phyloP scores from a whole-genome alignment of 2,113 vertebrate genomes.

The Lota lota region DNA sequence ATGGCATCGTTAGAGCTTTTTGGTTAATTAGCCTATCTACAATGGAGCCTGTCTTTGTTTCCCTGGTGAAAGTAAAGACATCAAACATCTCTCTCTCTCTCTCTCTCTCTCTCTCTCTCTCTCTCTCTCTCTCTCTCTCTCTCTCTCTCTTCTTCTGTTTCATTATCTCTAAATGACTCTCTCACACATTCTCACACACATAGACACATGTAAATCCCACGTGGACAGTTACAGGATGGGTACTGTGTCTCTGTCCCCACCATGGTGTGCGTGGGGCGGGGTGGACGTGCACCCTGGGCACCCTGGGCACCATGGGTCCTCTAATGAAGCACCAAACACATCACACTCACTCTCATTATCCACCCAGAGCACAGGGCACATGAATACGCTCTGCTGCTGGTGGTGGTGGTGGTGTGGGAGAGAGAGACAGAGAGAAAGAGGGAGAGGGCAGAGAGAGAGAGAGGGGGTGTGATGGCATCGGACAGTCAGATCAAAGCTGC shows the following conservation, averaged over 20 bases:
- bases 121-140: conserved; percentile 21
- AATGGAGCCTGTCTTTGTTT: conserved; percentile 86
- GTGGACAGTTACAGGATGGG: too few species aligned
- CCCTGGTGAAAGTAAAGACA: conserved; percentile 82
- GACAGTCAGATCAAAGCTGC: conserved; percentile 75
- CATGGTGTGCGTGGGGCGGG: neutral
- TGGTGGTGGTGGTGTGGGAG: conserved; percentile 19
- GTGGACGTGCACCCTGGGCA: neutral
- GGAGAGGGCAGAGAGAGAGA: conserved; percentile 3
- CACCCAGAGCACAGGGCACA: conserved; percentile 36
- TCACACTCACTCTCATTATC: conserved; percentile 50
- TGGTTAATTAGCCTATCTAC: conserved; percentile 89
- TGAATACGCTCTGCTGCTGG: conserved; percentile 31
- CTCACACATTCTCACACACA: neutral
- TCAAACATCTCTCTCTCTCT: conserved; percentile 69
- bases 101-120: conserved; percentile 11
- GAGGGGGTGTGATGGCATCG: conserved; percentile 65
- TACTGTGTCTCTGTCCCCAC: neutral
- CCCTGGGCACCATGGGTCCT: conserved; percentile 15
- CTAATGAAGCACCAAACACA: conserved; percentile 61
- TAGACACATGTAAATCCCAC: too few species aligned
- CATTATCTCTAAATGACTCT: conserved; percentile 21
- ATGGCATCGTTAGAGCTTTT: conserved; percentile 78
- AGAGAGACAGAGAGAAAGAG: too few species aligned
- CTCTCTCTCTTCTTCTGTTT: conserved; percentile 17